Evolutionary conservation across 2,888 invertebrate genomes (phyloP).

Genomic region (Hirtodrosophila confusa): DNA sequence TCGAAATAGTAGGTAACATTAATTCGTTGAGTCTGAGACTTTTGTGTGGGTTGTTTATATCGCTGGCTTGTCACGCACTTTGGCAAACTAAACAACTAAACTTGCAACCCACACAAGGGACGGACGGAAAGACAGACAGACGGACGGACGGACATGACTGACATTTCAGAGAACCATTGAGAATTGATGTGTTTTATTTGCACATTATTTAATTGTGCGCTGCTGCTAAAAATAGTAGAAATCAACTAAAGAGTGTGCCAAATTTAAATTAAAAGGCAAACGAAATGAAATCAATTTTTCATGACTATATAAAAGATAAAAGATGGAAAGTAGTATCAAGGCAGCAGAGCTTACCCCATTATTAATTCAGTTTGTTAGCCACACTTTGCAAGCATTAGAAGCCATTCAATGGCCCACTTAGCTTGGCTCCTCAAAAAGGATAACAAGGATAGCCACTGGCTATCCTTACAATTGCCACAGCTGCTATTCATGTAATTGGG

Average conservation of each 20-base stretch:
- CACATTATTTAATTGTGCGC: constrained; percentile 14
- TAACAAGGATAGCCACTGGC: constrained; percentile 7
- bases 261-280: constrained; percentile 13
- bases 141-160: constrained; percentile 21
- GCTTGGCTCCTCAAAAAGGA: constrained; percentile 1
- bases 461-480: constrained; percentile 15
- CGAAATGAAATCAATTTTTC: constrained; percentile 2
- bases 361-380: constrained; percentile 10
- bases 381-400: not conserved
- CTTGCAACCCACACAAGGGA: constrained; percentile 11
- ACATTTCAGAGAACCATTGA: constrained; percentile 20
- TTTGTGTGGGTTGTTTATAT: constrained; percentile 12
- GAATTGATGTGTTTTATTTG: constrained; percentile 27
- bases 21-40: not conserved
- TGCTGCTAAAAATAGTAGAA: constrained; percentile 33
- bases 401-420: too few species aligned
- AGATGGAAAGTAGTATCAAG: not conserved
- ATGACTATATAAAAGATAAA: not conserved
- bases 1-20: not conserved
- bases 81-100: constrained; percentile 22
- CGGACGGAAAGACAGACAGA: not conserved
- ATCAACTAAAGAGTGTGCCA: too few species aligned
- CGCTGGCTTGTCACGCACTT: constrained; percentile 44
- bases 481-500: constrained; percentile 56
- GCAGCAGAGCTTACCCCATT: not conserved